Evolutionary conservation across 2,888 invertebrate species (phyloP).

Genomic region (Amphimallon solstitiale): DNA sequence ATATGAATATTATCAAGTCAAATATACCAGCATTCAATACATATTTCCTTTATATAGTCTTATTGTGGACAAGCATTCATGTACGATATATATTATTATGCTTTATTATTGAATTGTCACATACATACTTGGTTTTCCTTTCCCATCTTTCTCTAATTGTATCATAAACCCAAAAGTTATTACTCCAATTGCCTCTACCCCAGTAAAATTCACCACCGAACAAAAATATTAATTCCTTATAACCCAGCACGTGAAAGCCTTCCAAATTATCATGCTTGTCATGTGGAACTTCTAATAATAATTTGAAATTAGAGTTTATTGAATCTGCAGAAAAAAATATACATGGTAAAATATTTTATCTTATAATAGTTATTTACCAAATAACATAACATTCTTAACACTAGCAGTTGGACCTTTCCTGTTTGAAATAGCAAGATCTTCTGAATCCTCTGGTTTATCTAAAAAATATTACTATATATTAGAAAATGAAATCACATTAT

Average conservation of each 20-base stretch:
- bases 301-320: conserved; percentile 32
- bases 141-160: conserved; percentile 56
- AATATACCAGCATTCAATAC: no score
- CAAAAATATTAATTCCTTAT: conserved; percentile 57
- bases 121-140: conserved; percentile 50
- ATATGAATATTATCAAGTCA: no score
- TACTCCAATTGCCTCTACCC: conserved; percentile 58
- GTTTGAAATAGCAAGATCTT: not conserved
- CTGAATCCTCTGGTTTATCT: not conserved
- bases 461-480: not conserved
- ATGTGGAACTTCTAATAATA: conserved; percentile 43
- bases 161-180: conserved; percentile 57
- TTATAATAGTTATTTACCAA: conserved; percentile 43
- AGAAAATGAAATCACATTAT: not conserved
- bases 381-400: conserved; percentile 42
- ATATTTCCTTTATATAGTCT: no score
- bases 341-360: not conserved
- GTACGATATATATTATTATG: no score
- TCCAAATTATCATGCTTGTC: conserved; percentile 43
- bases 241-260: conserved; percentile 49
- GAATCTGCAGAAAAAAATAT: conserved; percentile 38
- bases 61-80: no score
- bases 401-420: conserved; percentile 22
- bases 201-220: conserved; percentile 58
- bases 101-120: no score